Evolutionary conservation across 2,888 invertebrate species (phyloP).

Genomic region (Ferrisia virgata): DNA sequence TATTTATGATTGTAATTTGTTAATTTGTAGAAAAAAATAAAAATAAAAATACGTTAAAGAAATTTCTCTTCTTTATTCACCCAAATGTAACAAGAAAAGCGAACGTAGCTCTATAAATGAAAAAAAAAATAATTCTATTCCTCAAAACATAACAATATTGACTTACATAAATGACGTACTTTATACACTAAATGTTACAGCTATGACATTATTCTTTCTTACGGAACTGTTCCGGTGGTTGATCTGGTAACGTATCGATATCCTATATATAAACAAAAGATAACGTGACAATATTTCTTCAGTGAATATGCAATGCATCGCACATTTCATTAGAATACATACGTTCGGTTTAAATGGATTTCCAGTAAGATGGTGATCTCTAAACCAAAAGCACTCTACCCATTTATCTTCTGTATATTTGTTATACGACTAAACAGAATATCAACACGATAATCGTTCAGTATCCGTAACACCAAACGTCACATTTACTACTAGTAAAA

Average conservation of each 20-base stretch:
- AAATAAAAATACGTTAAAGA: background rate
- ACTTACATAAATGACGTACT: background rate
- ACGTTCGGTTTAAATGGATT: slow-evolving; percentile 63
- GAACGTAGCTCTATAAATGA: background rate
- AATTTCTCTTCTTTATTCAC: background rate
- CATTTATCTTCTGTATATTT: slow-evolving; percentile 58
- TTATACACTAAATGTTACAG: background rate
- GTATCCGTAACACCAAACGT: background rate
- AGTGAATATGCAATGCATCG: background rate
- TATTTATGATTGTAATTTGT: slow-evolving; percentile 11
- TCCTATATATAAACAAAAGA: slow-evolving; percentile 41
- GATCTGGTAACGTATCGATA: slow-evolving; percentile 47
- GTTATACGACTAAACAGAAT: slow-evolving; percentile 25
- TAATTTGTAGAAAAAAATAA: slow-evolving; percentile 20
- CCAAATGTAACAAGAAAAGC: background rate
- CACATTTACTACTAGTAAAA: background rate
- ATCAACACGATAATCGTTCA: background rate
- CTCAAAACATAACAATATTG: background rate
- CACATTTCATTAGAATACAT: slow-evolving; percentile 51
- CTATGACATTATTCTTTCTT: background rate
- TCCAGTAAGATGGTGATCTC: slow-evolving; percentile 62
- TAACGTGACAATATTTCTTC: background rate
- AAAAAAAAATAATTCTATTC: background rate
- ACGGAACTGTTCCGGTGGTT: slow-evolving; percentile 31
- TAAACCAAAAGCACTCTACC: slow-evolving; percentile 58